Conservation (phyloP, 2,113 vertebrate species). For the Thinocorus orbignyianus region DNA sequence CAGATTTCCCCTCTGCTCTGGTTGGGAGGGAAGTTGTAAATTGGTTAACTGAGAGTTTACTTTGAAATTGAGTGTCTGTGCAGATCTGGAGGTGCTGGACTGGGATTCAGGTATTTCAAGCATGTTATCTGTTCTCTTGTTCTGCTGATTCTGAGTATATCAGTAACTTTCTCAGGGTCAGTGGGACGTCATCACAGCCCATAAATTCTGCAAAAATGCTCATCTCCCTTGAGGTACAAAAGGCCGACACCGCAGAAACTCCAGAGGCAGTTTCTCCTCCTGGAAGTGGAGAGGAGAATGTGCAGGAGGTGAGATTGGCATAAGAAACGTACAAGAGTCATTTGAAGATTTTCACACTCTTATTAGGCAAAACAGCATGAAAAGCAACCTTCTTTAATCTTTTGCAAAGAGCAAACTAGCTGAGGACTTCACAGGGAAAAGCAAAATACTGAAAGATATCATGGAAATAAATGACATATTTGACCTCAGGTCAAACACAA, state of each 20-base stretch:
- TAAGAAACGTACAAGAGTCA: not conserved
- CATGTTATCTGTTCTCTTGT: not conserved
- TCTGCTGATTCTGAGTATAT: not conserved
- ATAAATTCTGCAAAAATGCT: not conserved
- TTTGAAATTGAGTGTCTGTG: not conserved
- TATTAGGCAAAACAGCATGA: not conserved
- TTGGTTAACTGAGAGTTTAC: not conserved
- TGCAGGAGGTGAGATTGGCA: accelerated
- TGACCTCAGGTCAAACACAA: constrained; percentile 7
- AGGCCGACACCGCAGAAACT: not conserved
- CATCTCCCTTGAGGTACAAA: not conserved
- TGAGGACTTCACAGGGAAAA: not conserved
- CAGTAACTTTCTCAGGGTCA: not conserved
- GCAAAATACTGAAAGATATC: not conserved
- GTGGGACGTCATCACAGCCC: not conserved
- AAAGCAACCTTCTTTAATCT: not conserved
- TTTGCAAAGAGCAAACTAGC: not conserved
- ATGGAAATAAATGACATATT: not conserved
- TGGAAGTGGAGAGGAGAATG: not conserved
- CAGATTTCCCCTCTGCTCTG: not conserved
- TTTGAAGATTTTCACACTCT: not conserved
- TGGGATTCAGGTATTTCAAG: not conserved
- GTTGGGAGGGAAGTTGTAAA: not conserved
- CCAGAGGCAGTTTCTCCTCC: not conserved
- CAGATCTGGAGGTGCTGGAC: not conserved